A percentile compares a stretch with the other conserved stretches of the same genome.
phyloP scores from a whole-genome alignment of 2,113 vertebrate genomes.

The Pangasianodon gigas region DNA sequence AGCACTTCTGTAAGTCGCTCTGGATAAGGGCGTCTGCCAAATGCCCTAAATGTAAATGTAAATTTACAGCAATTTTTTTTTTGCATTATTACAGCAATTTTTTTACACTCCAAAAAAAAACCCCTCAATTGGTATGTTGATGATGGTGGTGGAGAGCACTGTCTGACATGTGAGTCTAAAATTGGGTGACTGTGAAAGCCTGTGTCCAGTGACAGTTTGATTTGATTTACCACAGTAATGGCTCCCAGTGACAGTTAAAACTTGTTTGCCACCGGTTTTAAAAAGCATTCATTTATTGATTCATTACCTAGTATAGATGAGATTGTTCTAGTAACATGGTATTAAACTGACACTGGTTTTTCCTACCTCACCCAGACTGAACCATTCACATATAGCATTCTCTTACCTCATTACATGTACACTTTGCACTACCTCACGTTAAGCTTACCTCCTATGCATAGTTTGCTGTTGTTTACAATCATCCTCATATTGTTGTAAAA shows the following conservation, averaged over 20 bases:
- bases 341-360: background rate
- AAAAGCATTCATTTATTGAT: background rate
- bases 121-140: background rate
- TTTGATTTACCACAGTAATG: background rate
- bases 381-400: background rate
- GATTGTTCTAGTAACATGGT: background rate
- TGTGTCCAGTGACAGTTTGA: background rate
- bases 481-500: background rate
- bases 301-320: background rate
- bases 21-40: too few relatives aligned
- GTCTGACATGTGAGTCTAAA: background rate
- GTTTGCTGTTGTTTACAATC: background rate
- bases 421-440: background rate
- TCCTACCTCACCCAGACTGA: background rate
- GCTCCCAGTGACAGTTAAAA: background rate
- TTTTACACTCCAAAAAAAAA: background rate
- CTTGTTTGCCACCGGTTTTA: background rate
- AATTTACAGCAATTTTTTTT: too few relatives aligned
- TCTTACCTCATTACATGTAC: background rate
- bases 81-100: too few relatives aligned
- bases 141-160: background rate
- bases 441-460: background rate
- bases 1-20: too few relatives aligned
- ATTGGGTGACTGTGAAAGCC: background rate
- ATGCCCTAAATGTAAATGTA: too few relatives aligned